Evolutionary conservation across 2,888 invertebrate genomes (phyloP).

Genomic region (Pedicia rivosa): DNA sequence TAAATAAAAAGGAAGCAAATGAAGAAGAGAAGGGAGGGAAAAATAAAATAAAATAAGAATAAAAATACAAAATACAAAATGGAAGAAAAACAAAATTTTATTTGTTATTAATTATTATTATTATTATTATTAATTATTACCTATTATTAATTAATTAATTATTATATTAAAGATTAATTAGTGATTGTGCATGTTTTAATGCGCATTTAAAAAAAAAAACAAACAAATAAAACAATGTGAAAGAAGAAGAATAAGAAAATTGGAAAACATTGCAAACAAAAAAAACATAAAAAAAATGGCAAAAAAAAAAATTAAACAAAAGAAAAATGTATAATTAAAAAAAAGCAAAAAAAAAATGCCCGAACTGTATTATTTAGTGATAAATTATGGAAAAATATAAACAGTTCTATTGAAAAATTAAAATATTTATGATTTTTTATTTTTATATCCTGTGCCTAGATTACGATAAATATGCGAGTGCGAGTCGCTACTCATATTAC

Average conservation of each 20-base stretch:
- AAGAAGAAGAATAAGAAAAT: background rate
- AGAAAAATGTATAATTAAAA: background rate
- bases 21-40: too few relatives aligned
- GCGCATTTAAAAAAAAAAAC: background rate
- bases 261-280: background rate
- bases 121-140: background rate
- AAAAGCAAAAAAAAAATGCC: background rate
- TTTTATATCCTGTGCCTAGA: background rate
- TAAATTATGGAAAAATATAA: background rate
- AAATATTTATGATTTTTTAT: background rate
- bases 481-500: too few relatives aligned
- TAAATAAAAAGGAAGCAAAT: too few relatives aligned
- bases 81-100: background rate
- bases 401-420: background rate
- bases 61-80: too few relatives aligned
- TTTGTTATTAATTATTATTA: background rate
- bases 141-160: background rate
- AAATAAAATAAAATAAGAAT: too few relatives aligned
- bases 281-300: background rate
- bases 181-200: background rate
- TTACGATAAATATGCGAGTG: too few relatives aligned
- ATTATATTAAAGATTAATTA: background rate
- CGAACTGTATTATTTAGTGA: background rate
- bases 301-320: background rate
- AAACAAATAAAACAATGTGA: too few relatives aligned